Conservation (phyloP, 1,140 invertebrate genomes). For the Euschistus heros region DNA sequence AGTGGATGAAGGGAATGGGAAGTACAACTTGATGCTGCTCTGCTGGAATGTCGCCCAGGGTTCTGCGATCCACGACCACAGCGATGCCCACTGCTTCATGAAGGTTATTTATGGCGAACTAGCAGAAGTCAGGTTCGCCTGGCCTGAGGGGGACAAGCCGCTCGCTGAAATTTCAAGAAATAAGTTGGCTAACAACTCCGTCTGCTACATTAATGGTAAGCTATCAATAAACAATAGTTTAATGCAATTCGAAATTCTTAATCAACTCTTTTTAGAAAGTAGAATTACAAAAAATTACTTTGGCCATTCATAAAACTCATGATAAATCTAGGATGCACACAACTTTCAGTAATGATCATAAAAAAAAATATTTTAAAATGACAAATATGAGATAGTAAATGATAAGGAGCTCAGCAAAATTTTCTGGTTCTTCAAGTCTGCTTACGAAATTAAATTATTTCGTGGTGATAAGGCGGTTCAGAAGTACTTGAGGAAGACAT, state of each 20-base stretch:
- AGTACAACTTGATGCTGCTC: slow-evolving; percentile 93
- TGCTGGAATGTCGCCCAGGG: slow-evolving; percentile 95
- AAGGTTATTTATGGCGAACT: slow-evolving; percentile 59
- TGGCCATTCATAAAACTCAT: too few relatives aligned
- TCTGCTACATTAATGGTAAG: slow-evolving; percentile 93
- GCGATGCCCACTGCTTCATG: slow-evolving; percentile 95
- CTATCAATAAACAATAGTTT: slow-evolving; percentile 17
- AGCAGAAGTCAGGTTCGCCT: slow-evolving; percentile 56
- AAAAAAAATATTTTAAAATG: too few relatives aligned
- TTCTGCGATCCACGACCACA: slow-evolving; percentile 92
- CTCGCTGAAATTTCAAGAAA: slow-evolving; percentile 51
- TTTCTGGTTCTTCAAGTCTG: too few relatives aligned
- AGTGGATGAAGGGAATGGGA: slow-evolving; percentile 89
- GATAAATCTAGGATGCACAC: too few relatives aligned
- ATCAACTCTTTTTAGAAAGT: too few relatives aligned
- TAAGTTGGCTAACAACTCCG: slow-evolving; percentile 57
- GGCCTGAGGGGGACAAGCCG: slow-evolving; percentile 43
- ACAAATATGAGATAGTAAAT: too few relatives aligned
- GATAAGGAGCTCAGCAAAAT: too few relatives aligned
- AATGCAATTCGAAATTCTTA: not conserved
- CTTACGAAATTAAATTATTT: too few relatives aligned
- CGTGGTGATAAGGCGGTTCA: too few relatives aligned
- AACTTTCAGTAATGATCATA: too few relatives aligned
- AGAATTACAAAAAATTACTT: too few relatives aligned
- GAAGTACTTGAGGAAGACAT: too few relatives aligned